Conservation (phyloP, 2,797 vertebrate species). For the Rhincodon typus region DNA sequence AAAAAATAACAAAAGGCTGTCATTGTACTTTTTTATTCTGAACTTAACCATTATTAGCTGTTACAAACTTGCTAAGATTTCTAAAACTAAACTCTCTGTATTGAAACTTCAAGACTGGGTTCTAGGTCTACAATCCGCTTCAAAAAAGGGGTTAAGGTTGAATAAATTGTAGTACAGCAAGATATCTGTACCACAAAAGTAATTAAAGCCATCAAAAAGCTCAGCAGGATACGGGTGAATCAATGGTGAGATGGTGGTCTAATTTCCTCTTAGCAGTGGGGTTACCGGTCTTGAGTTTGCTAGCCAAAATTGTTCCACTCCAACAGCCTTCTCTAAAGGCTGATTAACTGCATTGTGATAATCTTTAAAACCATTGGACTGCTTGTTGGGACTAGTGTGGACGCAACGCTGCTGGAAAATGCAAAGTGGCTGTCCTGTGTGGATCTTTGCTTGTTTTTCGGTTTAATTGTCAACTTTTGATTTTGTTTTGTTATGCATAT, state of each 20-base stretch:
- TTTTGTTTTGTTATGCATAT: background rate
- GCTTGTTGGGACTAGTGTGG: too few species aligned
- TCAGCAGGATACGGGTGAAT: background rate
- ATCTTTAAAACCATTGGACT: background rate
- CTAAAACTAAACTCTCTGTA: background rate
- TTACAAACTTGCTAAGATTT: background rate
- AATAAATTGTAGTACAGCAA: background rate
- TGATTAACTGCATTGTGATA: background rate
- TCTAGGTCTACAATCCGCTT: background rate
- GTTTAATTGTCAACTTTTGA: background rate
- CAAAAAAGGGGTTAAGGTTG: background rate
- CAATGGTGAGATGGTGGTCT: background rate
- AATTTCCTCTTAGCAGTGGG: background rate
- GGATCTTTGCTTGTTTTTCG: background rate
- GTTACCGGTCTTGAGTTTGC: background rate
- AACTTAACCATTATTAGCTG: background rate
- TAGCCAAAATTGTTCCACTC: background rate
- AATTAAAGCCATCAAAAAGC: background rate
- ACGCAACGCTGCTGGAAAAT: background rate
- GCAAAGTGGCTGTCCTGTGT: background rate
- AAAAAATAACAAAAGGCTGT: background rate
- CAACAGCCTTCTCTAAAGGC: background rate
- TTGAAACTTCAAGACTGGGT: background rate
- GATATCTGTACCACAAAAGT: background rate
- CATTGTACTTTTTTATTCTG: background rate